phyloP scores from a whole-genome alignment of 2,888 invertebrate species.

The Diarsia rubi region DNA sequence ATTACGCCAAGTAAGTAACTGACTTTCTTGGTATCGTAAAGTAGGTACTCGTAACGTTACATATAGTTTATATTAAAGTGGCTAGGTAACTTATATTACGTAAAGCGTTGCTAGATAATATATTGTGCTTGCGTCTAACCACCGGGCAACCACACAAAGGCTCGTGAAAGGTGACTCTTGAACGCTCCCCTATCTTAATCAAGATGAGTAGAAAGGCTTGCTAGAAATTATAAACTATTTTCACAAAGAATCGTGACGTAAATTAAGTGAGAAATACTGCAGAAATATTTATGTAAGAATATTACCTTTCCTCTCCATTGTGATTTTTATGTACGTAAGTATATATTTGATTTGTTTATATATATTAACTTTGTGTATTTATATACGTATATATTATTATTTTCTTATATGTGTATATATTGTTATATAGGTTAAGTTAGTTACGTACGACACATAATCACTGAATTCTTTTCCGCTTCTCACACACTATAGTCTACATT shows the following conservation, averaged over 20 bases:
- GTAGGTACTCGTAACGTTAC: background rate
- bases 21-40: background rate
- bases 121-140: slow-evolving; percentile 32
- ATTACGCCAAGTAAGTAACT: background rate
- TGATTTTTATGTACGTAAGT: too few relatives aligned
- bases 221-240: background rate
- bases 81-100: background rate
- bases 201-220: slow-evolving; percentile 13
- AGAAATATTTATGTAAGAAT: background rate
- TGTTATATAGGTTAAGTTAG: too few relatives aligned
- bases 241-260: slow-evolving; percentile 1
- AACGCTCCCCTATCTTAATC: slow-evolving; percentile 38
- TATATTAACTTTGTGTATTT: too few relatives aligned
- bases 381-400: too few relatives aligned
- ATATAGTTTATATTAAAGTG: background rate
- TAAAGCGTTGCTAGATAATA: background rate
- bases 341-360: too few relatives aligned
- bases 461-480: too few relatives aligned
- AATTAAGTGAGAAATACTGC: background rate
- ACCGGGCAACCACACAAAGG: slow-evolving; percentile 41
- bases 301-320: too few relatives aligned
- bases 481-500: too few relatives aligned
- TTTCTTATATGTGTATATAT: too few relatives aligned
- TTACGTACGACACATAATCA: too few relatives aligned
- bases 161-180: slow-evolving; percentile 43